Percentiles rank a stretch among this genome's conserved stretches.
Evolutionary conservation across 2,888 invertebrate genomes (phyloP).

Genomic region (Nomada hirtipes): DNA sequence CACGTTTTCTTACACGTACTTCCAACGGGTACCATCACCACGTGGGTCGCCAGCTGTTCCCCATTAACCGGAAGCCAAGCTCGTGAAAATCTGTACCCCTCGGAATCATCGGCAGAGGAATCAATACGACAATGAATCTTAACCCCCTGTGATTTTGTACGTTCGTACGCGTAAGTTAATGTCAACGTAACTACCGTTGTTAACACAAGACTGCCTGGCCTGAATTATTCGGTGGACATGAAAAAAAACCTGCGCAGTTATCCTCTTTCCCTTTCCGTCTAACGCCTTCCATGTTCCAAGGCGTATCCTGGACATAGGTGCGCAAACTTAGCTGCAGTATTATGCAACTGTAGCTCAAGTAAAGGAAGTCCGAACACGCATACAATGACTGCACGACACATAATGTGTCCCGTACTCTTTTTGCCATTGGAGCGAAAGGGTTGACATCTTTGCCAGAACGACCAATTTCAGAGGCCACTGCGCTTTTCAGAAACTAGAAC

Average conservation of each 20-base stretch:
- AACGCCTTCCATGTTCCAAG: slow-evolving; percentile 18
- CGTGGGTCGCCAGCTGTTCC: neutral
- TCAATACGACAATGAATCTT: neutral
- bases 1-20: neutral
- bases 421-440: neutral
- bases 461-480: neutral
- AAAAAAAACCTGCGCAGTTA: slow-evolving; percentile 6
- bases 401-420: neutral
- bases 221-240: slow-evolving; percentile 45
- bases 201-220: slow-evolving; percentile 28
- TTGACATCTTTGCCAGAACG: neutral
- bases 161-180: slow-evolving; percentile 12
- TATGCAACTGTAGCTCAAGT: slow-evolving; percentile 44
- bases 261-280: neutral
- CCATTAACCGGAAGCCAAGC: neutral
- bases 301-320: slow-evolving; percentile 25
- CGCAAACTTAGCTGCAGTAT: slow-evolving; percentile 34
- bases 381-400: slow-evolving; percentile 6
- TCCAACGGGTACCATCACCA: neutral
- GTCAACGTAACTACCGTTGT: slow-evolving; percentile 41
- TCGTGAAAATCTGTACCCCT: no score
- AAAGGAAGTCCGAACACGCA: slow-evolving; percentile 42
- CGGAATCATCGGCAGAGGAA: no score
- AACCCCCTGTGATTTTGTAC: neutral
- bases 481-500: neutral